Evolutionary conservation across 2,797 vertebrate species (phyloP), one percentile per base, ranked within the genome.

Genomic region (Linurgus olivaceus): DNA sequence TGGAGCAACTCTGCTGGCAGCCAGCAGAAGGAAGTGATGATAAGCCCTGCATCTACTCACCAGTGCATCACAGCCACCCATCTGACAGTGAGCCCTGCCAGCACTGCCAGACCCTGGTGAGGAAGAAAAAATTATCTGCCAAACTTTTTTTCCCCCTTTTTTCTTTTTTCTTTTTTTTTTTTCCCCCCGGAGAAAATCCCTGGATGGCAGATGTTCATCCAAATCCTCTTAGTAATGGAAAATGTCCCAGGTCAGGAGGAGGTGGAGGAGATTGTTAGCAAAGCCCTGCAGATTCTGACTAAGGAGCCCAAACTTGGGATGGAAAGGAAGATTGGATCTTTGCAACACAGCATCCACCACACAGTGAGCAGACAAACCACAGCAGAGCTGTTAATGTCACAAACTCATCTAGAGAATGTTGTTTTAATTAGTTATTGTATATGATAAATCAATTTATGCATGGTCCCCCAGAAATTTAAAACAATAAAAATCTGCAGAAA

Each of bases 171-270:
- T 11, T 25, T 21, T 5, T 5, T 25, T 21, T 4, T 5, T 25
- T 33, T 11, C 11, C 4, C 3, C 8, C 40, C 8, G 0, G 68
- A 92, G 62, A 96, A 95, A 96, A 96, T 91, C 94, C 40, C 77
- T 65, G 70, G n/a, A 50, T 66, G 71, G 81, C 96, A 96, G 95
- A 93, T 94, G 91, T 88, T 95, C 76, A 71, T 44, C 73, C 63
- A 95, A 96, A 97, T 94, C 96, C 88, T 91, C 94, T 97, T 94
- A 96, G 55, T 57, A 83, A 62, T 29, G 57, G 72, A 85, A 94
- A 78, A 86, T 6, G 5, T 50, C 71, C 52, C 40, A 24, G 68
- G 45, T 84, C 66, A 77, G 57, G 47, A 75, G 35, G 57, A 90
- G 51, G 66, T 77, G 42, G 73, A 80, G 21, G 80, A 78, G 59